phyloP scores from a whole-genome alignment of 2,797 vertebrate genomes.

The Aeoliscus strigatus region DNA sequence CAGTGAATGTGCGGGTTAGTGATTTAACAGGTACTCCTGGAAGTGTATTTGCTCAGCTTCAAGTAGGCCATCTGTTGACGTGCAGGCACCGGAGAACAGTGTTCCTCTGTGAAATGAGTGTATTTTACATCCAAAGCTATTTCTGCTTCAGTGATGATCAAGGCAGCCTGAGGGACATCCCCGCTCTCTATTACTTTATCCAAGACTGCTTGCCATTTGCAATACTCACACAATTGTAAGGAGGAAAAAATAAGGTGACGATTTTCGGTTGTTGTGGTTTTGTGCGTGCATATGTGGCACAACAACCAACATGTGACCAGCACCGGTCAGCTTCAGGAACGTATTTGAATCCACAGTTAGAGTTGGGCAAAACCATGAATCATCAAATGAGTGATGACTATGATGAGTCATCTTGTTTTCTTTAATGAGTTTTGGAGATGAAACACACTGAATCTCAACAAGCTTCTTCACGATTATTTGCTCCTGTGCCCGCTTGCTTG shows the following conservation, averaged over 20 bases:
- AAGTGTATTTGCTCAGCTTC: constrained; percentile 59
- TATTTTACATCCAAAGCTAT: constrained; percentile 58
- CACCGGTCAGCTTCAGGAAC: too few species aligned
- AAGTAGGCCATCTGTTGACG: constrained; percentile 65
- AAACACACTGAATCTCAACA: constrained; percentile 20
- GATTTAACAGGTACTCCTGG: constrained; percentile 60
- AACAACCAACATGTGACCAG: constrained; percentile 3
- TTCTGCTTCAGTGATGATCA: constrained; percentile 62
- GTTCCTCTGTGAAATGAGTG: constrained; percentile 49
- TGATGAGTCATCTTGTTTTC: too few species aligned
- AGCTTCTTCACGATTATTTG: constrained; percentile 11
- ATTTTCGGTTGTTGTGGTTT: too few species aligned
- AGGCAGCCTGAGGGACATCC: constrained; percentile 53
- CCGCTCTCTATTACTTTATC: background rate
- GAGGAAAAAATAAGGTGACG: too few species aligned
- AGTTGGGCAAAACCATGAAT: too few species aligned
- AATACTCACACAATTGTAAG: too few species aligned
- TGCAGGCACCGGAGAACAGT: constrained; percentile 54
- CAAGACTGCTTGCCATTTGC: too few species aligned
- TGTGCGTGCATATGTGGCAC: constrained; percentile 1
- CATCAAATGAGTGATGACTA: too few species aligned
- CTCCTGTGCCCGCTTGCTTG: background rate
- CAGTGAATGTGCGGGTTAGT: constrained; percentile 36
- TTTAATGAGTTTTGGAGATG: background rate
- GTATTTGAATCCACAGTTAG: too few species aligned